Percentiles rank a stretch among this genome's conserved stretches.
Evolutionary conservation across 2,113 vertebrate species (phyloP).

Genomic region (Peromyscus polionotus): DNA sequence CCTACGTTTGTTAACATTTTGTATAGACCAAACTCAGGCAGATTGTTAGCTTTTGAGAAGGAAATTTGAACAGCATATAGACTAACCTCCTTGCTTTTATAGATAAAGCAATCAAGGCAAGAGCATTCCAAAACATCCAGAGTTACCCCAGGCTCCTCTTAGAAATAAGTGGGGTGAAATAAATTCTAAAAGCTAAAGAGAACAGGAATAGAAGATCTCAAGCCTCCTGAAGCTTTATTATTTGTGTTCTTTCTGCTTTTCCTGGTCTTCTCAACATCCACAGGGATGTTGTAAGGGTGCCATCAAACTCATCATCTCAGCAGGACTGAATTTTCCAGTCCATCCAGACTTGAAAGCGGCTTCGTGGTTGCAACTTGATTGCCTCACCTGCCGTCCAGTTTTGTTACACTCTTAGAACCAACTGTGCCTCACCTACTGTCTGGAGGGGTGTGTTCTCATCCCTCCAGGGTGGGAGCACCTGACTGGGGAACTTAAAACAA

Average conservation of each 20-base stretch:
- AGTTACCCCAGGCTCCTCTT: constrained; percentile 17
- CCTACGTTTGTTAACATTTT: constrained; percentile 30
- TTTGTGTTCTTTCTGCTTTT: neutral
- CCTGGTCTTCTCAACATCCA: neutral
- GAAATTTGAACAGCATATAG: neutral
- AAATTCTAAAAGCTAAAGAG: constrained; percentile 26
- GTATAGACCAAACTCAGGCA: neutral
- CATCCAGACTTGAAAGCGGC: neutral
- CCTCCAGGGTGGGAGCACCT: neutral
- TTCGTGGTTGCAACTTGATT: neutral
- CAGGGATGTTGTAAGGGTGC: neutral
- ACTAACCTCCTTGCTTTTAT: neutral
- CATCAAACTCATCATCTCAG: neutral
- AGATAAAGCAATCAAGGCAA: constrained; percentile 17
- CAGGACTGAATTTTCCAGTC: neutral
- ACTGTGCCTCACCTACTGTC: neutral
- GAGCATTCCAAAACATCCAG: neutral
- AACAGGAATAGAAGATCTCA: neutral
- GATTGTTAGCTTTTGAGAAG: constrained; percentile 20
- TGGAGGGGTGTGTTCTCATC: neutral
- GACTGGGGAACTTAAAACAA: neutral
- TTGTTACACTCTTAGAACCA: neutral
- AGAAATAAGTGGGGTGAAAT: constrained; percentile 18
- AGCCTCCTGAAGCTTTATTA: neutral
- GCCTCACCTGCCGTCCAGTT: neutral